Base-by-base conservation (phyloP, 2,797 vertebrate species). In the Prionace glauca region DNA sequence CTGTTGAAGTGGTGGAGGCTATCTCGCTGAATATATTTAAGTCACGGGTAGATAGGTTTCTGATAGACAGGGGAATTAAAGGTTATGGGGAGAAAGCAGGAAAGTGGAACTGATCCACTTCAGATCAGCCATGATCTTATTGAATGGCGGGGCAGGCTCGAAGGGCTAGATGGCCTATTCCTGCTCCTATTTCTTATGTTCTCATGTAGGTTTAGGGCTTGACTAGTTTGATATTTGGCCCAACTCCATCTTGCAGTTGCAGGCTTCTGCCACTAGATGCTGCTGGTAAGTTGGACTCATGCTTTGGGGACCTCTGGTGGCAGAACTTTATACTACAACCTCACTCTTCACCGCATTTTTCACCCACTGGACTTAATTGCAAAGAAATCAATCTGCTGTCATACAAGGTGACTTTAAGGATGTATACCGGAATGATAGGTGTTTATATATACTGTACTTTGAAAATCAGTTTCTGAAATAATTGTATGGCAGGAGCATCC, bases 401-500 rank as follows among this genome's bases (percentile, higher is more conserved):
- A 8, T 41, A 24, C 81, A 45, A 45, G 41, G 81, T 18, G 20
- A 84, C 20, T 84, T 81, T 45, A 22, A 84, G 20, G 7, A 84
- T 22, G 1, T 1, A 79, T 79, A 16, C 74, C 32, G 32, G 29
- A 74, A 8, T 72, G 71, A 77, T n/a, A 12, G 77, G 79, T 41
- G 62, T n/a, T 92, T 69, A 41, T 22, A 92, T 41, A 41, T 69
- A 92, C 32, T 92, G n/a, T 36, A 69, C 67, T 69, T 69, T 20
- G 69, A 69, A 41, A 69, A 41, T 67, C 90, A 41, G 18, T 41
- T 36, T 36, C 10, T 92, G 90, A 22, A 41, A 41, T 69, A 92
- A 92, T 92, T 20, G 65, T n/a, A 92, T 24, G 69, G 62, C 65
- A 92, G 65, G 65, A 65, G 90, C 90, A 12, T 92, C 90, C n/a